Percentiles rank a stretch among this genome's conserved stretches.
Conservation (phyloP, 64 coral and sea anemone species). For the Exaiptasia diaphana region DNA sequence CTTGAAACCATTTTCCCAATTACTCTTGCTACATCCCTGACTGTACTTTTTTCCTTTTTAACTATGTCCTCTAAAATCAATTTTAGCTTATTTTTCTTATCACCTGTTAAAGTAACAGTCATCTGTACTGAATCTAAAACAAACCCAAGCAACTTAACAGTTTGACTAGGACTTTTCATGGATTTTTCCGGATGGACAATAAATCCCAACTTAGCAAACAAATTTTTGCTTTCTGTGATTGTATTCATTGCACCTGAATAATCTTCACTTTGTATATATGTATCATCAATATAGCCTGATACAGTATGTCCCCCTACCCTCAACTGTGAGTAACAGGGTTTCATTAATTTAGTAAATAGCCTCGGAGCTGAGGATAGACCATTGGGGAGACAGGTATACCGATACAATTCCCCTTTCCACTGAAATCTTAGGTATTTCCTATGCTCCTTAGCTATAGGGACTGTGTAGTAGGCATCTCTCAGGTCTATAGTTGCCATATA, state of each 20-base stretch:
- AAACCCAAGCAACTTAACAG: conserved; percentile 47
- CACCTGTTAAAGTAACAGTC: conserved; percentile 33
- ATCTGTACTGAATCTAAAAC: conserved; percentile 33
- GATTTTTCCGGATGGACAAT: conserved; percentile 61
- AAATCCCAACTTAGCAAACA: conserved; percentile 45
- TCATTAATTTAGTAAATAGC: conserved; percentile 53
- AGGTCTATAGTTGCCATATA: too few species aligned
- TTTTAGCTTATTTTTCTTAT: not conserved
- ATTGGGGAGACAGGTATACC: conserved; percentile 30
- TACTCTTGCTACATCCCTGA: not conserved
- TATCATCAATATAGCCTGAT: conserved; percentile 67
- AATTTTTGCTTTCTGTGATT: conserved; percentile 48
- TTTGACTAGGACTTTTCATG: conserved; percentile 44
- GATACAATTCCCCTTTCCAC: conserved; percentile 17
- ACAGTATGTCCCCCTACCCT: conserved; percentile 58
- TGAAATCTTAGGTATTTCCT: conserved; percentile 11
- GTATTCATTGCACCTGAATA: conserved; percentile 29
- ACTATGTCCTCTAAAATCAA: not conserved
- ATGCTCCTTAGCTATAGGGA: too few species aligned
- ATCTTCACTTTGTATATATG: conserved; percentile 53
- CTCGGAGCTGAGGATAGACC: not conserved
- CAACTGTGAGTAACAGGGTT: conserved; percentile 58
- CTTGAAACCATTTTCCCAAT: conserved; percentile 21
- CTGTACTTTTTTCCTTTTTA: not conserved
- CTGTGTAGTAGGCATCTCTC: too few species aligned